Base-by-base conservation (phyloP, 2,888 invertebrate genomes). In the Aphidius colemani region DNA sequence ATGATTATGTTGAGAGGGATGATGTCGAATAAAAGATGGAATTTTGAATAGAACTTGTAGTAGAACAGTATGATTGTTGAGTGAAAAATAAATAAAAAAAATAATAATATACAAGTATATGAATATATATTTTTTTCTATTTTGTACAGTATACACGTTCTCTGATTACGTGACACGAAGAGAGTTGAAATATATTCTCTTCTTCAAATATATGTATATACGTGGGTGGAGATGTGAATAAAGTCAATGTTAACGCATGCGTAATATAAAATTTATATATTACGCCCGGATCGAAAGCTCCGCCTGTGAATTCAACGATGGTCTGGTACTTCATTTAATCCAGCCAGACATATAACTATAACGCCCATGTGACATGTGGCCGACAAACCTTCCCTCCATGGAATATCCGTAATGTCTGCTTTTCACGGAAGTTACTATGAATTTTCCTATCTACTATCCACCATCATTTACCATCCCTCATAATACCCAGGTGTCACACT, bases 241-340 rank as follows among this genome's bases (percentile, higher is more conserved):
- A 44, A 18, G 50, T 57, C 45, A 46, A 50, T 60, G 49, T 51
- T 46, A 39, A 64, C 70, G 70, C 70, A 69, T 62, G 70, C 70
- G 70, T 66, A 63, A 57, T 30, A 30, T 18, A 48, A 60, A 46
- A 63, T 69, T 61, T 57, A 62, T 63, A 58, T 18, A n/a, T 59
- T 53, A 66, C 61, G 63, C 71, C 53, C 72, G 70, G 71, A 75
- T 75, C 74, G 75, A 78, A 78, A 75, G 77, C 79, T 72, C 80
- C 80, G 79, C 80, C 79, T 77, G 74, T 30, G 69, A 70, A 65
- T 13, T 62, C 39, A 11, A 45, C 39, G 51, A 45, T 65, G 57
- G 65, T 59, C 48, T 64, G 59, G 61, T 72, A 73, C 78, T 79
- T 79, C 79, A 78, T 80, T 78, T 77, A 75, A 78, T 75, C 71